A percentile compares a stretch with the other conserved stretches of the same genome.
Conservation (phyloP, 2,888 invertebrate species). For the Drosophila picticornis region DNA sequence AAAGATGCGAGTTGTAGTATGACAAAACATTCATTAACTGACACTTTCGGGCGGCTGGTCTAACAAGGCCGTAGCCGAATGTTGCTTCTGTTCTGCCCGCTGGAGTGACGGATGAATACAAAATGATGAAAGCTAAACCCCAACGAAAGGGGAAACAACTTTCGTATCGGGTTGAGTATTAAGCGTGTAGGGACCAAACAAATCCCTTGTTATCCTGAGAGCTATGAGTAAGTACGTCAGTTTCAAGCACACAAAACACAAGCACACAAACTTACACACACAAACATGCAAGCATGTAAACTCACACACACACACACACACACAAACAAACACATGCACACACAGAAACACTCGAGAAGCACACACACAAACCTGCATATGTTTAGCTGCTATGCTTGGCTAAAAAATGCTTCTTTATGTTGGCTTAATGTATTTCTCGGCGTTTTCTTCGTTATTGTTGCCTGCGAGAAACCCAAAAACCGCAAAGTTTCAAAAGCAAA, state of each 20-base stretch:
- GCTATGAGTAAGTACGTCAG: conserved; percentile 59
- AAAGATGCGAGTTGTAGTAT: conserved; percentile 52
- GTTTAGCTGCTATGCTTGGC: conserved; percentile 51
- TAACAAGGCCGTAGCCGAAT: conserved; percentile 24
- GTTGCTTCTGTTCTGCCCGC: conserved; percentile 23
- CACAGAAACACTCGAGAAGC: neutral
- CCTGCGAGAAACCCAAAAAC: conserved; percentile 67
- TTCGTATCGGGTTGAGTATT: conserved; percentile 52
- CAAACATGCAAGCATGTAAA: conserved; percentile 25
- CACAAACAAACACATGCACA: conserved; percentile 1
- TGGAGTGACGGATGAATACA: conserved; percentile 46
- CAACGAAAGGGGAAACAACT: conserved; percentile 23
- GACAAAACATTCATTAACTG: conserved; percentile 74
- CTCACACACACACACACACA: neutral
- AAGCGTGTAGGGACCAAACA: conserved; percentile 60
- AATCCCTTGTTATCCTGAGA: conserved; percentile 68
- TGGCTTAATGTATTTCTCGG: conserved; percentile 73
- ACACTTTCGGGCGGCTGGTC: conserved; percentile 55
- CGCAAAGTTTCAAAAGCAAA: conserved; percentile 73
- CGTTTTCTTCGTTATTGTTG: conserved; percentile 65
- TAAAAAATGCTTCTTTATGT: conserved; percentile 68
- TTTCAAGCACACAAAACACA: conserved; percentile 35
- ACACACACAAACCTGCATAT: conserved; percentile 39
- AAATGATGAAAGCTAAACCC: conserved; percentile 58
- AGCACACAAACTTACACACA: conserved; percentile 11